Conservation (phyloP, 2,113 vertebrate species). For the Caracal caracal region DNA sequence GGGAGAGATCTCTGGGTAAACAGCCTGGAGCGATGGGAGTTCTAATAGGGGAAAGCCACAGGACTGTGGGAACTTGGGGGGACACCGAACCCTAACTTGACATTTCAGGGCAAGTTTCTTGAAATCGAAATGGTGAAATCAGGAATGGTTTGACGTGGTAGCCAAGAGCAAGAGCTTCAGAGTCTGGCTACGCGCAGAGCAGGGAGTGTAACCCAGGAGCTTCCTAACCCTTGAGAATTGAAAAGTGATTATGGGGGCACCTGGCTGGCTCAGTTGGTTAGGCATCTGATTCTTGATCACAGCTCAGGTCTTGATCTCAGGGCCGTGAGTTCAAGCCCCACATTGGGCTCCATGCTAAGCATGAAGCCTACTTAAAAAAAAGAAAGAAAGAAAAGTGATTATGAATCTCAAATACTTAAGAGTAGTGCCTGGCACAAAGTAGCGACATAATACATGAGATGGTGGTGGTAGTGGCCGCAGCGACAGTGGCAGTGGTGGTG, state of each 20-base stretch:
- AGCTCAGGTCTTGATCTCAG: too few species aligned
- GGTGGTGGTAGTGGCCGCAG: neutral
- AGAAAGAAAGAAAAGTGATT: neutral
- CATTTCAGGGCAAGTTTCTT: neutral
- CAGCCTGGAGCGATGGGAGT: neutral
- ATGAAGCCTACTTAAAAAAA: too few species aligned
- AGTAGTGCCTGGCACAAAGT: neutral
- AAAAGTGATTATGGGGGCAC: neutral
- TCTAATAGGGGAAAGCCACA: neutral
- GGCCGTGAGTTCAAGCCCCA: too few species aligned
- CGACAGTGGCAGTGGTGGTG: neutral
- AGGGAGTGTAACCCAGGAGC: neutral
- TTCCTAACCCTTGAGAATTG: neutral
- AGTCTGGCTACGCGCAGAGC: neutral
- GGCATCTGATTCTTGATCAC: too few species aligned
- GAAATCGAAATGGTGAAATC: neutral
- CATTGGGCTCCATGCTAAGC: too few species aligned
- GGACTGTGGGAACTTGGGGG: neutral
- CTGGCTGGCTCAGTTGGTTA: too few species aligned
- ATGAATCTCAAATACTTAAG: neutral
- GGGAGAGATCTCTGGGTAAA: neutral
- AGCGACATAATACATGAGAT: neutral
- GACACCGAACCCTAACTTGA: neutral
- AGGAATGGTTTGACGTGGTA: neutral
- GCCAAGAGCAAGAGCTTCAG: neutral